phyloP scores from a whole-genome alignment of 2,888 invertebrate genomes.

The Scaptomyza tumidula region DNA sequence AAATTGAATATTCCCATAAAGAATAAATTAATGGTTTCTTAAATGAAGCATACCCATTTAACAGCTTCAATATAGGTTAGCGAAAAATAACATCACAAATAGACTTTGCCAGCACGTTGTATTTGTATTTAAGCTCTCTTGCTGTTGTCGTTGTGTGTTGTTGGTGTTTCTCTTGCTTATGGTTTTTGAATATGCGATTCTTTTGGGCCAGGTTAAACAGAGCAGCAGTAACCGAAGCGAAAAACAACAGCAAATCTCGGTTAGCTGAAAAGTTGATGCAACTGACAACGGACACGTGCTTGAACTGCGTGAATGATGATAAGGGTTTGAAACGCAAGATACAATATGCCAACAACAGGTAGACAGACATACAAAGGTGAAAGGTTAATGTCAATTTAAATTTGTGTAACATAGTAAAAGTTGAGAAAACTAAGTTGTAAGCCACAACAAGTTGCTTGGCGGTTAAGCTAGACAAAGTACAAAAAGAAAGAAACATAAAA shows the following conservation, averaged over 20 bases:
- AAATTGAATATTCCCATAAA: background rate
- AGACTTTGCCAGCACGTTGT: slow-evolving; percentile 20
- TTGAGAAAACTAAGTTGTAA: background rate
- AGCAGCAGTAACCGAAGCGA: slow-evolving; percentile 3
- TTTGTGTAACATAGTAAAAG: background rate
- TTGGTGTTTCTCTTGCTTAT: slow-evolving; percentile 3
- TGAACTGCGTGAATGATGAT: slow-evolving; percentile 25
- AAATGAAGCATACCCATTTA: background rate
- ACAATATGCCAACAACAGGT: slow-evolving; percentile 9
- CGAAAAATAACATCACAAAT: slow-evolving; percentile 26
- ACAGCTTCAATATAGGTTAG: background rate
- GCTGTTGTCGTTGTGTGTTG: slow-evolving; percentile 6
- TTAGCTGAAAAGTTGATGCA: slow-evolving; percentile 33
- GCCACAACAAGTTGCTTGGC: background rate
- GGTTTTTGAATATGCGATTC: slow-evolving; percentile 39
- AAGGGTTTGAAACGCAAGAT: slow-evolving; percentile 23
- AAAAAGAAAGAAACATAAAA: background rate
- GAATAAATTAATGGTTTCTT: background rate
- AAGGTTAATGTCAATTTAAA: background rate
- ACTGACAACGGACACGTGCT: slow-evolving; percentile 41
- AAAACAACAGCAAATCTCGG: background rate
- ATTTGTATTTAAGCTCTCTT: slow-evolving; percentile 22
- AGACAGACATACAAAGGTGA: background rate
- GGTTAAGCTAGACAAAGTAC: background rate
- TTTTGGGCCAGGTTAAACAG: slow-evolving; percentile 3